Percentiles rank a stretch among this genome's conserved stretches.
phyloP scores from a whole-genome alignment of 1,140 invertebrate species.

The Caenorhabditis inopinata region DNA sequence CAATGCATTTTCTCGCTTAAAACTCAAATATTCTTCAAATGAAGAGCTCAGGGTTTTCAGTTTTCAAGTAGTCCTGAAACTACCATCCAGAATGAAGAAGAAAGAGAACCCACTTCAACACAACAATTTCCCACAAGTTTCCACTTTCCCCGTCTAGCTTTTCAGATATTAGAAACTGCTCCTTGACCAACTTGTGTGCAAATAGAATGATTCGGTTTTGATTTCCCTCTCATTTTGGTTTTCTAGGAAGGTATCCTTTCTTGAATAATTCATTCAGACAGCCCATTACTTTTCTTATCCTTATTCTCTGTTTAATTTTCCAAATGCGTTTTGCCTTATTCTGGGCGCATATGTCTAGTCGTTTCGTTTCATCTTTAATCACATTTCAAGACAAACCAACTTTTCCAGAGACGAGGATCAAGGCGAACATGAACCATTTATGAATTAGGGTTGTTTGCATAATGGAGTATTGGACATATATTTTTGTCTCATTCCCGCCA shows the following conservation, averaged over 20 bases:
- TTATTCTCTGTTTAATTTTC: slow-evolving; percentile 4
- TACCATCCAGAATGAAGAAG: neutral
- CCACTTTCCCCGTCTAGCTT: slow-evolving; percentile 12
- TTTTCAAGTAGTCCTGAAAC: neutral
- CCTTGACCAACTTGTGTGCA: slow-evolving; percentile 24
- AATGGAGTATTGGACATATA: neutral
- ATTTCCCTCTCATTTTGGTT: neutral
- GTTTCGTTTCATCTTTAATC: neutral
- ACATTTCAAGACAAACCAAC: neutral
- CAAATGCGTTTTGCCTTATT: neutral
- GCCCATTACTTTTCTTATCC: neutral
- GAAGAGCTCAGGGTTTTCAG: neutral
- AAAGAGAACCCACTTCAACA: slow-evolving; percentile 2
- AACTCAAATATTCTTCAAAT: neutral
- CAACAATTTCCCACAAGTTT: slow-evolving; percentile 28
- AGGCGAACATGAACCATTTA: neutral
- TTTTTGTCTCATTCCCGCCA: too few species aligned
- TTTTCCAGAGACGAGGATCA: neutral
- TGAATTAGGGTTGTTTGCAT: neutral
- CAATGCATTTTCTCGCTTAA: neutral
- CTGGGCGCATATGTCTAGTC: neutral
- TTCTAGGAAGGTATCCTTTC: neutral
- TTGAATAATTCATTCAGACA: slow-evolving; percentile 16
- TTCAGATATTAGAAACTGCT: slow-evolving; percentile 1
- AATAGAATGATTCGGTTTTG: neutral